Evolutionary conservation across 2,888 invertebrate species (phyloP).

Genomic region (Elaeidobius kamerunicus): DNA sequence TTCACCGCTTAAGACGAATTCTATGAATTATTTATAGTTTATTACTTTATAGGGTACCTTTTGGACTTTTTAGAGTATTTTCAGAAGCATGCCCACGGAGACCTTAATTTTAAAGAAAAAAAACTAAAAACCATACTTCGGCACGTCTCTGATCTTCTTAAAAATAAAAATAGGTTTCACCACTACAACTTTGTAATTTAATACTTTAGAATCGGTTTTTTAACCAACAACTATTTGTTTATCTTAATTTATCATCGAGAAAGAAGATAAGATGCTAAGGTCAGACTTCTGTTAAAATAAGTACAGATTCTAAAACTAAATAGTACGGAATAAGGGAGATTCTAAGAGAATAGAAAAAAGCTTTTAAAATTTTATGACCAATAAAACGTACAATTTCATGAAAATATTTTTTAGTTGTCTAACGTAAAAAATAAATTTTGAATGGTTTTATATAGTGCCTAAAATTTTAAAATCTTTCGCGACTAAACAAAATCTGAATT

Average conservation of each 20-base stretch:
- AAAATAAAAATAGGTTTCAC: slow-evolving; percentile 28
- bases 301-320: slow-evolving; percentile 16
- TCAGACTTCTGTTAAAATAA: slow-evolving; percentile 9
- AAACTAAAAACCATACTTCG: too few relatives aligned
- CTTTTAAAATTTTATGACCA: neutral
- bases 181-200: slow-evolving; percentile 36
- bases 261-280: slow-evolving; percentile 4
- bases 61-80: too few relatives aligned
- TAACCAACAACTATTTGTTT: slow-evolving; percentile 41
- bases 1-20: too few relatives aligned
- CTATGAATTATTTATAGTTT: too few relatives aligned
- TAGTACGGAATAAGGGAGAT: slow-evolving; percentile 26
- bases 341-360: slow-evolving; percentile 2
- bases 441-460: too few relatives aligned
- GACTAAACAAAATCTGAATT: slow-evolving; percentile 6
- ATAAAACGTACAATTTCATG: neutral
- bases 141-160: too few relatives aligned
- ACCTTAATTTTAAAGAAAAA: too few relatives aligned
- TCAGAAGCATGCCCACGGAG: too few relatives aligned
- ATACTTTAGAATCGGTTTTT: slow-evolving; percentile 28
- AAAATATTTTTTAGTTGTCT: too few relatives aligned
- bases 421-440: too few relatives aligned
- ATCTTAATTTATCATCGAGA: slow-evolving; percentile 13
- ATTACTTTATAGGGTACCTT: too few relatives aligned
- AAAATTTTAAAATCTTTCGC: slow-evolving; percentile 1